Evolutionary conservation across 1,140 invertebrate species (phyloP).

Genomic region (Leptopilina boulardi): DNA sequence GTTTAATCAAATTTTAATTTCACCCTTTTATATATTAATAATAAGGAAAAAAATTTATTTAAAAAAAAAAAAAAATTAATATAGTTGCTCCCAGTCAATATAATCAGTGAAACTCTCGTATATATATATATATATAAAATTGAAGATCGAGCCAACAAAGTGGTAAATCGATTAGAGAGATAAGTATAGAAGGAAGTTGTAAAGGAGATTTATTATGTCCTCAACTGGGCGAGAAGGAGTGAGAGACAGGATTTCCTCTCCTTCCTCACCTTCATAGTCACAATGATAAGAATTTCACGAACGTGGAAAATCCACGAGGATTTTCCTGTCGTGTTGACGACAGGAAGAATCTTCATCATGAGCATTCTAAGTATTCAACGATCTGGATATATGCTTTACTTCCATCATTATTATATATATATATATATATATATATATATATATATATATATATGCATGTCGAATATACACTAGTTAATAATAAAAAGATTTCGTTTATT

Average conservation of each 20-base stretch:
- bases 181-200: slow-evolving; percentile 36
- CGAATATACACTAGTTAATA: no score
- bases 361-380: slow-evolving; percentile 11
- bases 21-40: no score
- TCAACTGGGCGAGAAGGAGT: neutral
- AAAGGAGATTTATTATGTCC: slow-evolving; percentile 36
- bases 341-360: slow-evolving; percentile 36
- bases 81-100: no score
- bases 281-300: slow-evolving; percentile 56
- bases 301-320: slow-evolving; percentile 53
- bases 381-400: slow-evolving; percentile 17
- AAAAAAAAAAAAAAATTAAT: neutral
- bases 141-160: neutral
- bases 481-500: no score
- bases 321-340: slow-evolving; percentile 56
- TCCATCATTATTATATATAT: slow-evolving; percentile 33
- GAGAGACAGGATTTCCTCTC: slow-evolving; percentile 34
- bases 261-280: slow-evolving; percentile 44
- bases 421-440: no score
- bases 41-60: no score
- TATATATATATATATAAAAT: no score
- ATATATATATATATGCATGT: no score
- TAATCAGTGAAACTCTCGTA: slow-evolving; percentile 5
- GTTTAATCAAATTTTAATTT: no score
- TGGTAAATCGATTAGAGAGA: slow-evolving; percentile 42